A percentile compares a stretch with the other conserved stretches of the same genome.
Conservation (phyloP, 2,113 vertebrate species). For the Smithornis capensis region DNA sequence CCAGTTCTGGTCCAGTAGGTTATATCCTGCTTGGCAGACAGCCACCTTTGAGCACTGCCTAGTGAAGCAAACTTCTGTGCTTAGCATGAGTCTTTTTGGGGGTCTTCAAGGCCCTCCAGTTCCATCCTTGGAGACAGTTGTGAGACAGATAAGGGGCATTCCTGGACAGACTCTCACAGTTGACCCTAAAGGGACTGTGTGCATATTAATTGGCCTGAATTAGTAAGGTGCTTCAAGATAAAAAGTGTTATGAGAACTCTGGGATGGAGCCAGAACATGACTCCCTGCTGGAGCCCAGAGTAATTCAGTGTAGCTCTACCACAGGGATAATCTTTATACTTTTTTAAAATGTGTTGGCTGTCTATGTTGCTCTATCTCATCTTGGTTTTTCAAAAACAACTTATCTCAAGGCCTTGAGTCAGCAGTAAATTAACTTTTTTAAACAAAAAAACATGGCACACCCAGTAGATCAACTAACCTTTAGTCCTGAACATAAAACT, state of each 20-base stretch:
- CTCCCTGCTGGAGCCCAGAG: not conserved
- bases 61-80: no score
- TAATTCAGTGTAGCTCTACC: conserved; percentile 13
- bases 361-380: not conserved
- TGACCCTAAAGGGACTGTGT: not conserved
- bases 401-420: not conserved
- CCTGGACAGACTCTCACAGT: no score
- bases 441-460: not conserved
- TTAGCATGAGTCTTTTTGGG: no score
- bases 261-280: not conserved
- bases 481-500: not conserved
- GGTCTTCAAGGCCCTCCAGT: no score
- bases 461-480: conserved; percentile 22
- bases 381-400: conserved; percentile 27
- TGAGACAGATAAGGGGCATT: no score
- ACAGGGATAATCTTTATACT: not conserved
- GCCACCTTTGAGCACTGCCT: no score
- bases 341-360: not conserved
- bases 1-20: no score
- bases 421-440: conserved; percentile 18
- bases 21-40: no score
- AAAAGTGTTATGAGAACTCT: not conserved
- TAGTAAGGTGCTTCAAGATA: not conserved
- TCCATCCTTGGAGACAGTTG: no score
- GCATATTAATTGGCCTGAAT: not conserved